Evolutionary conservation across 2,797 vertebrate species (phyloP).

Genomic region (Botia almorhae): DNA sequence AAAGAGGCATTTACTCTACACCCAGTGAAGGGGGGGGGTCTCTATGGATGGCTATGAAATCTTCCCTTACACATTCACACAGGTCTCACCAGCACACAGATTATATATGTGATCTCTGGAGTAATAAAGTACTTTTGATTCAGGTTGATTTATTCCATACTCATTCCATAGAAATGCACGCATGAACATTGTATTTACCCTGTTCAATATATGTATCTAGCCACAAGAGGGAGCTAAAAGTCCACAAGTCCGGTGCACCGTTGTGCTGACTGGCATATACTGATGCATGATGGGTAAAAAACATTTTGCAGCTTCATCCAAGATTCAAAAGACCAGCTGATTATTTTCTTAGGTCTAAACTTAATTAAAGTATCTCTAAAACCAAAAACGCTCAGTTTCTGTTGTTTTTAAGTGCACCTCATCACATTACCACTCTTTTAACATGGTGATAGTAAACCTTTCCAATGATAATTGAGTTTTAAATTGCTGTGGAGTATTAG

Average conservation of each 20-base stretch:
- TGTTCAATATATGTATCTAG: background rate
- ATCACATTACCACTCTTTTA: background rate
- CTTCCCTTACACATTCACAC: background rate
- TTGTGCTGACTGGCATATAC: background rate
- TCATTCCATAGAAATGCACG: background rate
- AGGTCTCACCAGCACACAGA: background rate
- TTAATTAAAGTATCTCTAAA: background rate
- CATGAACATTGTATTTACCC: background rate
- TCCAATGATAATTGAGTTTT: background rate
- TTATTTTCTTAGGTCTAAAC: background rate
- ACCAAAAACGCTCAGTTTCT: background rate
- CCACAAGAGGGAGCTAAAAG: constrained; percentile 41
- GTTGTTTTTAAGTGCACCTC: background rate
- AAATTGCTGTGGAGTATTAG: background rate
- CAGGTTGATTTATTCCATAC: background rate
- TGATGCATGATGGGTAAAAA: constrained; percentile 6
- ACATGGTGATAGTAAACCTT: background rate
- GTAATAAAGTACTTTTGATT: background rate
- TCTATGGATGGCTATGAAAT: background rate
- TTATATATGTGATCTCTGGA: background rate
- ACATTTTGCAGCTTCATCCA: background rate
- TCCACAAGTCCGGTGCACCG: background rate
- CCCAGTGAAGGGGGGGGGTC: background rate
- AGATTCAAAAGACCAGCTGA: background rate
- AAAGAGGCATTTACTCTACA: background rate